Evolutionary conservation across 2,888 invertebrate genomes (phyloP).

Genomic region (Scelioninae gen. 2): DNA sequence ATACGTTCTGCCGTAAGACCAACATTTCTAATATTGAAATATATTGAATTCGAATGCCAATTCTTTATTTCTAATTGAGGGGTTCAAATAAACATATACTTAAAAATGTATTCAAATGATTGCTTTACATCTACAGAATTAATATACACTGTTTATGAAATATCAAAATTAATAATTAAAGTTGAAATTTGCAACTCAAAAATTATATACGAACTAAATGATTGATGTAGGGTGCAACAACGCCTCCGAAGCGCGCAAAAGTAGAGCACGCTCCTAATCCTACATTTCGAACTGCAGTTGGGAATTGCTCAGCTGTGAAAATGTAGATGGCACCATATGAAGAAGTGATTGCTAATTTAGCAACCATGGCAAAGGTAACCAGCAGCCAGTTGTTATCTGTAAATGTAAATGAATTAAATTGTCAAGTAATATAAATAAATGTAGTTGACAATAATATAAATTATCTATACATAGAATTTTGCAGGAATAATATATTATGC

Average conservation of each 20-base stretch:
- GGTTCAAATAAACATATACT: no score
- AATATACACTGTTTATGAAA: no score
- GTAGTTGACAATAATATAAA: no score
- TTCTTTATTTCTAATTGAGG: constrained; percentile 38
- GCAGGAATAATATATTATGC: no score
- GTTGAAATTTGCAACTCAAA: no score
- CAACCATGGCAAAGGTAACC: constrained; percentile 81
- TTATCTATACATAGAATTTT: no score
- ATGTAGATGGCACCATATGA: constrained; percentile 85
- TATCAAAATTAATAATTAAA: no score
- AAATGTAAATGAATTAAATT: constrained; percentile 57
- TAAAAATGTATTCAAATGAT: no score
- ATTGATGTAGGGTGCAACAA: constrained; percentile 80
- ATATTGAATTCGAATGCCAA: constrained; percentile 40
- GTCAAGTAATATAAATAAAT: no score
- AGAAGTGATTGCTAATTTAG: constrained; percentile 84
- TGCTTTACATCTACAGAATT: no score
- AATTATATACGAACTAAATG: constrained; percentile 74
- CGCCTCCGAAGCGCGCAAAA: constrained; percentile 80
- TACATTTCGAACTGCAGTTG: constrained; percentile 83
- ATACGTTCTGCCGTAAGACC: constrained; percentile 45
- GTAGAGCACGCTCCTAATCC: constrained; percentile 81
- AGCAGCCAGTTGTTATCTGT: constrained; percentile 78
- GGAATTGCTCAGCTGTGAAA: constrained; percentile 85
- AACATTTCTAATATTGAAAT: constrained; percentile 55